phyloP scores from a whole-genome alignment of 64 coral and sea anemone genomes.

The Stylophora pistillata region DNA sequence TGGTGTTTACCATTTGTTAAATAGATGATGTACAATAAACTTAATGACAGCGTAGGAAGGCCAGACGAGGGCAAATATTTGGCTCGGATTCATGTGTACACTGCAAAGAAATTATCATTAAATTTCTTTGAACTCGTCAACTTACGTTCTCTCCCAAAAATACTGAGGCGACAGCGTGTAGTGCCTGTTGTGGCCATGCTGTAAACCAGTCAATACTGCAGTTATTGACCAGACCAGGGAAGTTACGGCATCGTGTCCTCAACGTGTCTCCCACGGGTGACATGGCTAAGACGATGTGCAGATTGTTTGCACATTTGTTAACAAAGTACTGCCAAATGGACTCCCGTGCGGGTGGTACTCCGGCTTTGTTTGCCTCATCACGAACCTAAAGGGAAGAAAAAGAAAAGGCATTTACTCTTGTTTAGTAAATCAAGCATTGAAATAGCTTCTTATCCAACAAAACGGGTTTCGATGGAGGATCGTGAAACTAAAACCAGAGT shows the following conservation, averaged over 20 bases:
- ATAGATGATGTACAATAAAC: too few species aligned
- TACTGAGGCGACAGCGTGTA: constrained; percentile 91
- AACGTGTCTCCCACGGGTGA: constrained; percentile 96
- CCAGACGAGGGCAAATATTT: too few species aligned
- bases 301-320: constrained; percentile 94
- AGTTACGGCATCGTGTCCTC: constrained; percentile 96
- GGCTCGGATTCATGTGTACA: too few species aligned
- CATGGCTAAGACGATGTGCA: constrained; percentile 98
- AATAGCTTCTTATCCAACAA: neutral
- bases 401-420: neutral
- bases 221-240: constrained; percentile 98
- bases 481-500: too few species aligned
- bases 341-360: constrained; percentile 90
- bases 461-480: too few species aligned
- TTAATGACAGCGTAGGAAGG: too few species aligned
- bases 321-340: constrained; percentile 99
- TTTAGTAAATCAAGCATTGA: neutral
- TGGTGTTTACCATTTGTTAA: too few species aligned
- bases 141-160: constrained; percentile 96
- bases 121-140: neutral
- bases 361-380: constrained; percentile 93
- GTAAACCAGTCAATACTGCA: constrained; percentile 99
- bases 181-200: constrained; percentile 93
- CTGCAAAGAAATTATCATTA: too few species aligned
- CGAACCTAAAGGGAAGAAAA: constrained; percentile 63